Percentiles rank a stretch among this genome's conserved stretches.
phyloP scores from a whole-genome alignment of 30 jellyfish, hydroid and myxozoan species.

The Cassiopea andromeda region DNA sequence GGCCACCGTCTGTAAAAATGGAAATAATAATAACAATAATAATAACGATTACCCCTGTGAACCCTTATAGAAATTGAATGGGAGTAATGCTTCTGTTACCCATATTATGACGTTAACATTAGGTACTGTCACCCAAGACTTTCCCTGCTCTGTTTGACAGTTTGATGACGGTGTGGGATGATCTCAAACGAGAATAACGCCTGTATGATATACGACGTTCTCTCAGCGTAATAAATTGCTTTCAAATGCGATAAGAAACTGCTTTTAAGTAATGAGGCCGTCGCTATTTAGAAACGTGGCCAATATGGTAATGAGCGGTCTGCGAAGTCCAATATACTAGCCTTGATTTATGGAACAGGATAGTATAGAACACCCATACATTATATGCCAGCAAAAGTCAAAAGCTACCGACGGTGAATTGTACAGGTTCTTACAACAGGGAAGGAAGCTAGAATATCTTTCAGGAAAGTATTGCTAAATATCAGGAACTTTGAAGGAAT shows the following conservation, averaged over 20 bases:
- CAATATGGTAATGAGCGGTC: slow-evolving; percentile 17
- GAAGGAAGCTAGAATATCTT: neutral
- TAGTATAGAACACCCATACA: neutral
- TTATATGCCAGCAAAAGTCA: neutral
- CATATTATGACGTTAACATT: neutral
- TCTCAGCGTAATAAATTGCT: neutral
- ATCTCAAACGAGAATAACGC: neutral
- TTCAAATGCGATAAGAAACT: slow-evolving; percentile 26
- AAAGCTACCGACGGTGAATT: slow-evolving; percentile 9
- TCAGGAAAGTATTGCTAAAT: neutral
- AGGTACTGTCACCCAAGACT: neutral
- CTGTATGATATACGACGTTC: neutral
- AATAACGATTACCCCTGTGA: no score
- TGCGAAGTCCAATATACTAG: neutral
- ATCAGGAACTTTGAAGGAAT: neutral
- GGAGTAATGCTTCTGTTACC: neutral
- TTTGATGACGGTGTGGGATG: neutral
- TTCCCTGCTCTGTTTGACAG: neutral
- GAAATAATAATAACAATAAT: no score
- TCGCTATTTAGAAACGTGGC: slow-evolving; percentile 4
- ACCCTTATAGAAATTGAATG: neutral
- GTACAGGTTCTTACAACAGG: neutral
- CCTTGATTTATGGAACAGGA: slow-evolving; percentile 8
- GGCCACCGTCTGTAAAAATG: no score
- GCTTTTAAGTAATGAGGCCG: neutral